Evolutionary conservation across 2,888 invertebrate genomes (phyloP).

Genomic region (Candidula unifasciata): DNA sequence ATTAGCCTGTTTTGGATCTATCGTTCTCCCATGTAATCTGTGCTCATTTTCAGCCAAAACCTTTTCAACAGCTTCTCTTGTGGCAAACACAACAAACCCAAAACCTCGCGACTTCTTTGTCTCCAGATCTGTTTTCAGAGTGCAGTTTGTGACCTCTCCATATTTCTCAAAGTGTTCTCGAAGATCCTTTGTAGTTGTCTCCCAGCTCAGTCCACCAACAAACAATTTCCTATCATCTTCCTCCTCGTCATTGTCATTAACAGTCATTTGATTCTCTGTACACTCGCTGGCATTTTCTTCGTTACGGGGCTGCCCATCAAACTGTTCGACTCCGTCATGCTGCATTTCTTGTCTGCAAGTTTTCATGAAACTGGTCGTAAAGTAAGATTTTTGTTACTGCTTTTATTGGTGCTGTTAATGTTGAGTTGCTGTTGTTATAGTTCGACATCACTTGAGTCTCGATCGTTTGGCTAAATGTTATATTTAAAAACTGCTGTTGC

Average conservation of each 20-base stretch:
- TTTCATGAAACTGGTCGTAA: too few relatives aligned
- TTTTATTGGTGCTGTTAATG: too few relatives aligned
- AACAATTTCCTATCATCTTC: constrained; percentile 86
- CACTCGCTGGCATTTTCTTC: constrained; percentile 36
- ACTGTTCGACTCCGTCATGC: constrained; percentile 46
- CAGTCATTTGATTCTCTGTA: constrained; percentile 29
- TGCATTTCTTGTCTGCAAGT: constrained; percentile 51
- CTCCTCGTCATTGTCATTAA: constrained; percentile 40
- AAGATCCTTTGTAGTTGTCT: constrained; percentile 97
- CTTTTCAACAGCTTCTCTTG: constrained; percentile 92
- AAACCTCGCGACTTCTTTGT: constrained; percentile 96
- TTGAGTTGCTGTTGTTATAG: too few relatives aligned
- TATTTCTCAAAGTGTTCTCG: constrained; percentile 95
- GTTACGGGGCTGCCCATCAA: constrained; percentile 36
- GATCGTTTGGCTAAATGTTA: too few relatives aligned
- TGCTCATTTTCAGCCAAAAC: constrained; percentile 80
- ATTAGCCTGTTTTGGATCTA: constrained; percentile 96
- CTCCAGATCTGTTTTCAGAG: constrained; percentile 96
- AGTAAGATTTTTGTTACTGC: too few relatives aligned
- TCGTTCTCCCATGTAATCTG: constrained; percentile 94
- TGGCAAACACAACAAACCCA: constrained; percentile 96
- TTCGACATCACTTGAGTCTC: too few relatives aligned
- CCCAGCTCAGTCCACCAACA: constrained; percentile 99
- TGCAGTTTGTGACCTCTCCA: constrained; percentile 96
- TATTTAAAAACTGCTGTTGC: too few relatives aligned